Evolutionary conservation across 35 echinoderm and acorn worm species (phyloP).

Genomic region (Hemicentrotus pulcherrimus): DNA sequence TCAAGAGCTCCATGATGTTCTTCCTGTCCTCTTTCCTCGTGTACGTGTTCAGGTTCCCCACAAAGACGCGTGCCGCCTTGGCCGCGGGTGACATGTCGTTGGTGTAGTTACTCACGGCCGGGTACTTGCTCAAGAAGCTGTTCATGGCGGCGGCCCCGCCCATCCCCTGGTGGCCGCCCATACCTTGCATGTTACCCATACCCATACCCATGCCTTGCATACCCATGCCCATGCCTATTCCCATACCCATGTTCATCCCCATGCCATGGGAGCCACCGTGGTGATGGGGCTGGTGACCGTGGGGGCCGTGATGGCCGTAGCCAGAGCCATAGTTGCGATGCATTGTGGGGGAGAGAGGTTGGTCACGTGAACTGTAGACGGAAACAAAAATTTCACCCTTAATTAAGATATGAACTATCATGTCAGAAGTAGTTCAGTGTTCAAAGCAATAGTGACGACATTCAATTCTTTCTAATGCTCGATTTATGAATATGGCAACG

Average conservation of each 20-base stretch:
- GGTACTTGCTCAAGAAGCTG: constrained; percentile 42
- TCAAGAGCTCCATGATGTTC: constrained; percentile 45
- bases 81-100: constrained; percentile 75
- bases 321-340: constrained; percentile 36
- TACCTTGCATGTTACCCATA: constrained; percentile 33
- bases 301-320: constrained; percentile 34
- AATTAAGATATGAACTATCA: background rate
- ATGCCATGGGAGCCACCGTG: background rate
- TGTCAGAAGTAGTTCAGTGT: background rate
- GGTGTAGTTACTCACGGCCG: constrained; percentile 72
- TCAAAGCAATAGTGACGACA: background rate
- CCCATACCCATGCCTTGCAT: constrained; percentile 40
- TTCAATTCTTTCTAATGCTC: background rate
- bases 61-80: constrained; percentile 83
- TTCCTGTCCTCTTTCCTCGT: constrained; percentile 57
- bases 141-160: constrained; percentile 38
- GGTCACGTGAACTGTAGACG: background rate
- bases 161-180: background rate
- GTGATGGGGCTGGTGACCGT: constrained; percentile 16
- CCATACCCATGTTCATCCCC: constrained; percentile 21
- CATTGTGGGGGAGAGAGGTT: background rate
- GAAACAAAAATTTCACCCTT: background rate
- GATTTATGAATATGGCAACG: background rate
- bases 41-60: constrained; percentile 96
- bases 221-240: constrained; percentile 29